Percentiles rank a stretch among this genome's conserved stretches.
phyloP scores from a whole-genome alignment of 2,113 vertebrate species.

The Butorides virescens region DNA sequence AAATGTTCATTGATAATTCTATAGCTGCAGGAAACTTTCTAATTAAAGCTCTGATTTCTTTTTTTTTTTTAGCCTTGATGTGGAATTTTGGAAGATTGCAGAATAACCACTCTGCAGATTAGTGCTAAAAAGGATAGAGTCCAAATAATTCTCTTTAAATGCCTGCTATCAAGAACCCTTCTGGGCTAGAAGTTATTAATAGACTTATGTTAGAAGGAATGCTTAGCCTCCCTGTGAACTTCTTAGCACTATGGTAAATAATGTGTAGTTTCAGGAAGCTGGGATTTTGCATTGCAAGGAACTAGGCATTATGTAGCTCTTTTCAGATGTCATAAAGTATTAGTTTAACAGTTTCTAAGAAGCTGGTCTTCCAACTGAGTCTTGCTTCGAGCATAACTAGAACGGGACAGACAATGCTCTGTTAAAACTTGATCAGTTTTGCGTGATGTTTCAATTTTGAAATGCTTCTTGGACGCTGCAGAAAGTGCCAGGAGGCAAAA shows the following conservation, averaged over 20 bases:
- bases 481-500: not conserved
- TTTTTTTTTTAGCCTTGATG: not conserved
- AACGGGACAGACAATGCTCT: not conserved
- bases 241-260: not conserved
- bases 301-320: not conserved
- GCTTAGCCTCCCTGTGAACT: conserved; percentile 32
- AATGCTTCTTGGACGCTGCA: not conserved
- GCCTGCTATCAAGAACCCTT: not conserved
- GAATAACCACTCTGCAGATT: not conserved
- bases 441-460: not conserved
- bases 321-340: not conserved
- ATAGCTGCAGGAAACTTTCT: not conserved
- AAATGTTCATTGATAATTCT: not conserved
- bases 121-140: not conserved
- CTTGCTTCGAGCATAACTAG: not conserved
- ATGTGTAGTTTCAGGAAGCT: not conserved
- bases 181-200: conserved; percentile 1
- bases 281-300: not conserved
- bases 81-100: not conserved
- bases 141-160: conserved; percentile 3
- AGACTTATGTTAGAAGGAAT: conserved; percentile 8
- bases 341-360: not conserved
- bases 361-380: not conserved
- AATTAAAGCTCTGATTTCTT: not conserved
- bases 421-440: not conserved